Percentiles rank a stretch among this genome's conserved stretches.
Evolutionary conservation across 2,113 vertebrate species (phyloP).

Genomic region (Cryptomyrus ogoouensis): DNA sequence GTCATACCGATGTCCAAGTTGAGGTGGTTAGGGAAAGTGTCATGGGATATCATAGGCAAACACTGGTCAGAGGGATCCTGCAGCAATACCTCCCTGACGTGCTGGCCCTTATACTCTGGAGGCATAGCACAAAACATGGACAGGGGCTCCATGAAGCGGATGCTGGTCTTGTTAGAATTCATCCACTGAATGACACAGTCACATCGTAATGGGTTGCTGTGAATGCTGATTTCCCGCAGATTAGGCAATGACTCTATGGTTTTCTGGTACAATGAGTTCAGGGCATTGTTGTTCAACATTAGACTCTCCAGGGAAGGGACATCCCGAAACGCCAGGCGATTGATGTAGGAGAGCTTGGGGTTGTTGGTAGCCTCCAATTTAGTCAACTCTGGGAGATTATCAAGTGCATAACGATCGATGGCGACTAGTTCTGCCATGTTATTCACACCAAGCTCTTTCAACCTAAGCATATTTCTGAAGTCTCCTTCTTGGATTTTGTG

Average conservation of each 20-base stretch:
- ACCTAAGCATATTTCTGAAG: slow-evolving; percentile 85
- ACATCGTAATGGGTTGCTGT: slow-evolving; percentile 89
- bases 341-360: slow-evolving; percentile 87
- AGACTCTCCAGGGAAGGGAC: slow-evolving; percentile 91
- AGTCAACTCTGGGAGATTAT: slow-evolving; percentile 79
- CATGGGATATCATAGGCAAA: slow-evolving; percentile 88
- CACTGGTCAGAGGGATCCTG: slow-evolving; percentile 78
- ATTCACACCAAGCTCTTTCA: slow-evolving; percentile 94
- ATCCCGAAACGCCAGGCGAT: slow-evolving; percentile 81
- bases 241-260: slow-evolving; percentile 86
- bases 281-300: slow-evolving; percentile 93
- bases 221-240: slow-evolving; percentile 91
- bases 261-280: slow-evolving; percentile 85
- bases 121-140: slow-evolving; percentile 93
- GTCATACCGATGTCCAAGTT: slow-evolving; percentile 78
- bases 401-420: slow-evolving; percentile 82
- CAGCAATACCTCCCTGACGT: slow-evolving; percentile 75
- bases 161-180: slow-evolving; percentile 82
- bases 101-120: slow-evolving; percentile 75
- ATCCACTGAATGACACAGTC: slow-evolving; percentile 96
- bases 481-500: slow-evolving; percentile 90
- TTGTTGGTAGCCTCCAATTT: slow-evolving; percentile 97
- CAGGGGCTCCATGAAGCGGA: slow-evolving; percentile 94
- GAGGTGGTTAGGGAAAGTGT: slow-evolving; percentile 82
- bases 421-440: slow-evolving; percentile 93